These are phyloP conservation scores for Arvicanthis niloticus DNA, from an alignment of 2,113 vertebrate species.

Conservation along the genomic window DNA sequence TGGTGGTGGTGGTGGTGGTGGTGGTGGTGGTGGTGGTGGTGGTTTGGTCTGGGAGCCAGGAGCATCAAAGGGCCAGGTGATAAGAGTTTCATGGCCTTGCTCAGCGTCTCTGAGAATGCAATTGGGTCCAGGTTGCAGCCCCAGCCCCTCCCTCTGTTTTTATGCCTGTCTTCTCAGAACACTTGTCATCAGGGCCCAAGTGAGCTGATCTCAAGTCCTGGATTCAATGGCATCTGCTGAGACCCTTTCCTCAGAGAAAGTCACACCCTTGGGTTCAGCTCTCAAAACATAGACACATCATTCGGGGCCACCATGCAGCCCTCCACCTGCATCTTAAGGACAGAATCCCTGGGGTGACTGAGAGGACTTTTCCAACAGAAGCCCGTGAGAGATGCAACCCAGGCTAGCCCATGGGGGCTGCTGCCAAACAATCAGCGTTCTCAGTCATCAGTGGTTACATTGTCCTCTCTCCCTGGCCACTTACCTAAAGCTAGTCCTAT, in stretches of 20 bases:
- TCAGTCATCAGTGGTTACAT: accelerated
- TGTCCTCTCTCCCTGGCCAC: neutral
- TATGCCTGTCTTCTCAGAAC: neutral
- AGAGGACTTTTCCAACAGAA: too few species aligned
- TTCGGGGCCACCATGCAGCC: too few species aligned
- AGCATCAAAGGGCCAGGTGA: neutral
- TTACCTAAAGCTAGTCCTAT: accelerated
- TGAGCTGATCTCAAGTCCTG: neutral
- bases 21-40: too few species aligned
- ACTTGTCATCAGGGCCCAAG: neutral
- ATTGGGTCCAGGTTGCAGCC: neutral
- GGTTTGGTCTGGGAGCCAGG: neutral
- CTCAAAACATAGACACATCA: neutral
- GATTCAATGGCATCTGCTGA: neutral
- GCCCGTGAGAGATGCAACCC: neutral
- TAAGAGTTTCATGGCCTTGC: neutral
- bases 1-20: too few species aligned
- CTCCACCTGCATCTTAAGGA: neutral
- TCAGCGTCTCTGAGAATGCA: neutral
- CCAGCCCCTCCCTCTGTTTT: neutral
- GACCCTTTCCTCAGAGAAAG: neutral
- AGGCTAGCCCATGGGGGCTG: neutral
- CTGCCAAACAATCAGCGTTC: neutral
- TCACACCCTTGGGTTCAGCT: neutral
- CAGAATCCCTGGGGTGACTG: accelerated